Percentiles rank a stretch among this genome's conserved stretches.
phyloP scores from a whole-genome alignment of 2,888 invertebrate species.

The Xestia c-nigrum region DNA sequence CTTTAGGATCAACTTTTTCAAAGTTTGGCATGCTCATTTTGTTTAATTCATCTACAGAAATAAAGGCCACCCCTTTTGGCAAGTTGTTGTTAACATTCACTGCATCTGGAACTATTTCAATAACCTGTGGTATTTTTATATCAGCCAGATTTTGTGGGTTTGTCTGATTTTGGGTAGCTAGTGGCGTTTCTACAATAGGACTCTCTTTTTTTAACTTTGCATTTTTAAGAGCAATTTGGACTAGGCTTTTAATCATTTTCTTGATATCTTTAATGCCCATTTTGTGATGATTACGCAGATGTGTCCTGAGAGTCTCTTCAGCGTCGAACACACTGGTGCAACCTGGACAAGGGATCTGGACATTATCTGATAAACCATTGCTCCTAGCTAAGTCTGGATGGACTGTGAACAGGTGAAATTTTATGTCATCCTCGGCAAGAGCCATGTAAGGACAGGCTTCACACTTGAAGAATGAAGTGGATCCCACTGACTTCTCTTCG shows the following conservation, averaged over 20 bases:
- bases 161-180: conserved; percentile 58
- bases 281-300: conserved; percentile 93
- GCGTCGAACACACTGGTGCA: conserved; percentile 92
- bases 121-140: conserved; percentile 86
- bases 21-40: conserved; percentile 88
- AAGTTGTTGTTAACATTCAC: conserved; percentile 77
- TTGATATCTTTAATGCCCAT: conserved; percentile 91
- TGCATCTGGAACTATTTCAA: conserved; percentile 86
- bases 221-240: conserved; percentile 86
- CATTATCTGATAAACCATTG: conserved; percentile 89
- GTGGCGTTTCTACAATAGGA: conserved; percentile 64
- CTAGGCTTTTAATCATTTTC: conserved; percentile 90
- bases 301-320: conserved; percentile 91
- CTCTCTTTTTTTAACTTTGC: conserved; percentile 85
- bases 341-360: conserved; percentile 92
- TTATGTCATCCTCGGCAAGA: conserved; percentile 88
- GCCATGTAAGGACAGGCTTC: conserved; percentile 90
- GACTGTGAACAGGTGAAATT: conserved; percentile 87
- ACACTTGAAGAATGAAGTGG: conserved; percentile 89
- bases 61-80: conserved; percentile 86
- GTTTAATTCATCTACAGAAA: conserved; percentile 86
- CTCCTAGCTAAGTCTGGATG: conserved; percentile 88
- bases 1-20: conserved; percentile 87
- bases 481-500: conserved; percentile 87
- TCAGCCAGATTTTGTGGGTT: conserved; percentile 73